Conservation (phyloP, 2,113 vertebrate genomes). For the Pica pica region DNA sequence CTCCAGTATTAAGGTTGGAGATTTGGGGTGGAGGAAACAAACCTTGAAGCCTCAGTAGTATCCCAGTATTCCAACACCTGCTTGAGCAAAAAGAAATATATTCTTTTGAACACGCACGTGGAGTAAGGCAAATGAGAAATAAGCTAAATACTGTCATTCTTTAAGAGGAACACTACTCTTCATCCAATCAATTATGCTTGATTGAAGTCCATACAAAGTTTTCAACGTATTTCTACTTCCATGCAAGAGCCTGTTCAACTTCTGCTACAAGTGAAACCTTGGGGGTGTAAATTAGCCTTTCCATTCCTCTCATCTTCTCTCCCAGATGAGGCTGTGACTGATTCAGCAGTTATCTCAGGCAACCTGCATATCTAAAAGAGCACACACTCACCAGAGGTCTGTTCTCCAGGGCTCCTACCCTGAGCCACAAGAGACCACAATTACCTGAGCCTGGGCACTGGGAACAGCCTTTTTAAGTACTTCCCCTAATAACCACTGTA, state of each 20-base stretch:
- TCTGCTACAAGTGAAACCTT: not conserved
- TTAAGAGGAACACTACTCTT: not conserved
- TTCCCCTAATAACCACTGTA: not conserved
- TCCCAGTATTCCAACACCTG: not conserved
- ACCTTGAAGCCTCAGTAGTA: not conserved
- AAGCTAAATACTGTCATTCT: not conserved
- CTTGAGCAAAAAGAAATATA: not conserved
- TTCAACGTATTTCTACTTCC: not conserved
- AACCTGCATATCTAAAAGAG: not conserved
- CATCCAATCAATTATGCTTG: not conserved
- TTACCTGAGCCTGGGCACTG: not conserved
- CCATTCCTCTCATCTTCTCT: not conserved
- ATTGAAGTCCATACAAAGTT: not conserved
- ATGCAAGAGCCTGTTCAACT: not conserved
- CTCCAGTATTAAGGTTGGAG: not conserved
- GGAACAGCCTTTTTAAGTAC: not conserved
- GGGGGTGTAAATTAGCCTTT: fast-evolving
- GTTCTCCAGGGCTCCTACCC: not conserved
- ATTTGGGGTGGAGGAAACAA: not conserved
- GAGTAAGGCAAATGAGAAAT: not conserved
- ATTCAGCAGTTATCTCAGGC: not conserved
- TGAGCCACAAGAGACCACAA: not conserved
- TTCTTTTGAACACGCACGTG: not conserved
- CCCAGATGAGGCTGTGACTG: not conserved
- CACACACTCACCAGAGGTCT: not conserved